Conservation (phyloP, 2,113 vertebrate species). For the Tyrannus savana region DNA sequence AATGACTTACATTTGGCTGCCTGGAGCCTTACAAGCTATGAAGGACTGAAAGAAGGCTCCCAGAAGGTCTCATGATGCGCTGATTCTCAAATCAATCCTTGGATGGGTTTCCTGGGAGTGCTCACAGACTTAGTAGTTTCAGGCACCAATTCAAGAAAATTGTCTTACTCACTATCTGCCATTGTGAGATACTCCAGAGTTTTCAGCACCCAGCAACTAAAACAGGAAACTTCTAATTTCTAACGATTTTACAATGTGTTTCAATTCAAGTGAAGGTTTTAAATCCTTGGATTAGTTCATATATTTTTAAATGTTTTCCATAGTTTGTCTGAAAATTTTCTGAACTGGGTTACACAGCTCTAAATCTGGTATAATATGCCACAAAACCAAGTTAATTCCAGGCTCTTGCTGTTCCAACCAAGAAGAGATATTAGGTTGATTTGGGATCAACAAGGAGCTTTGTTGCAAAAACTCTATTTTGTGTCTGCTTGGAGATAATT, state of each 20-base stretch:
- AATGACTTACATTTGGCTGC: slow-evolving; percentile 49
- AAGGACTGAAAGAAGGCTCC: slow-evolving; percentile 42
- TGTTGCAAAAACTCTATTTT: neutral
- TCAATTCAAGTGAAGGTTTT: neutral
- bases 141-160: slow-evolving; percentile 30
- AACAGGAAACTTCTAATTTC: neutral
- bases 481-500: neutral
- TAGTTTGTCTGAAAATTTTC: neutral
- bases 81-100: slow-evolving; percentile 57
- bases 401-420: neutral
- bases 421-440: neutral
- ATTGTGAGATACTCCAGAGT: neutral
- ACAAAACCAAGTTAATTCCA: neutral
- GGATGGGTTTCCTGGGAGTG: slow-evolving; percentile 17
- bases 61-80: slow-evolving; percentile 39
- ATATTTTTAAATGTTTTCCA: neutral
- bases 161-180: neutral
- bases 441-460: neutral
- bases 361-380: neutral
- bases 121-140: slow-evolving; percentile 16
- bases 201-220: neutral
- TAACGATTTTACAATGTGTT: neutral
- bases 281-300: neutral
- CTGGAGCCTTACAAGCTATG: slow-evolving; percentile 37
- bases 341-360: neutral